These are phyloP conservation scores for Beroe forskalii DNA, from an alignment of 37 sponge, comb jelly and placozoan species.

Conservation along the genomic window DNA sequence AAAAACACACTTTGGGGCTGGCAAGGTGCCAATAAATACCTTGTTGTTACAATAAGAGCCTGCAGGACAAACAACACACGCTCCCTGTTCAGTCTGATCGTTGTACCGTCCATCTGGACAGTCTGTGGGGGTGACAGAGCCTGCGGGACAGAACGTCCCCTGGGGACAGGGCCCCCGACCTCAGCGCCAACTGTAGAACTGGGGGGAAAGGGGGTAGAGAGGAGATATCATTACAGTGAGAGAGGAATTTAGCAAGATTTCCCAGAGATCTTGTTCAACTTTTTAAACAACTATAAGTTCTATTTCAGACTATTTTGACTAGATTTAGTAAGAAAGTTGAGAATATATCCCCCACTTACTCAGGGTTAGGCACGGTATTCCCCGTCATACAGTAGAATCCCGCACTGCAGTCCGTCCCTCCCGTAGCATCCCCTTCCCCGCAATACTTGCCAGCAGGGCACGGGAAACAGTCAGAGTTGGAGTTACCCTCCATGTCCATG, in stretches of 20 bases:
- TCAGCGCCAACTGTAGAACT: neutral
- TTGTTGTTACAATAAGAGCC: conserved; percentile 33
- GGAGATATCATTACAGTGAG: too few species aligned
- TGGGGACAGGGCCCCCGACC: conserved; percentile 64
- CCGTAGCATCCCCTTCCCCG: conserved; percentile 28
- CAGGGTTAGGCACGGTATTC: neutral
- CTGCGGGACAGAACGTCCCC: conserved; percentile 52
- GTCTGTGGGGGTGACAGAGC: neutral
- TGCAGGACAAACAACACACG: conserved; percentile 42
- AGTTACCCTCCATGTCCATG: conserved; percentile 62
- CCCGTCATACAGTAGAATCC: conserved; percentile 31
- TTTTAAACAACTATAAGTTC: too few species aligned
- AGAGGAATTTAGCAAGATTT: too few species aligned
- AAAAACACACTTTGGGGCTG: too few species aligned
- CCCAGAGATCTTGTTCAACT: too few species aligned
- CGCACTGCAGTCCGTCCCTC: neutral
- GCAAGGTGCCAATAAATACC: conserved; percentile 33
- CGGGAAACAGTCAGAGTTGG: conserved; percentile 63
- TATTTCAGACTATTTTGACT: too few species aligned
- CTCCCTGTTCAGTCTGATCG: neutral
- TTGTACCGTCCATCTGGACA: conserved; percentile 53
- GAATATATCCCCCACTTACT: neutral
- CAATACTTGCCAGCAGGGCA: conserved; percentile 59
- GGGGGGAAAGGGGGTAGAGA: neutral
- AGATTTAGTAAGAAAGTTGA: too few species aligned